Conservation (phyloP, 2,797 vertebrate genomes). For the Enteromius anoplus region DNA sequence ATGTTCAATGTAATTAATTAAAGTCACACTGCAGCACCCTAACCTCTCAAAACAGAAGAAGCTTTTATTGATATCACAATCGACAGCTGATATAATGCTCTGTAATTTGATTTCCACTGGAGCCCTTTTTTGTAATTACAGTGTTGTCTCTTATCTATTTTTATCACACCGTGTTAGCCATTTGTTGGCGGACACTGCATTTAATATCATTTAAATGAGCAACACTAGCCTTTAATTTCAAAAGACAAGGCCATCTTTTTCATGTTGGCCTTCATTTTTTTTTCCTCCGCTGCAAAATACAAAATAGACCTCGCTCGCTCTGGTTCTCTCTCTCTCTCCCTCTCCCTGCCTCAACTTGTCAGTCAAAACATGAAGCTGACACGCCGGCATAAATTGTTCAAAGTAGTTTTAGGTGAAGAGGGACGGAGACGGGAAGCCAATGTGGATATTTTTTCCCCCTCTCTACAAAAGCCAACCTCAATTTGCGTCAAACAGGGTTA, state of each 20-base stretch:
- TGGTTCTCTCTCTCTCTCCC: slow-evolving; percentile 8
- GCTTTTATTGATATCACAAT: slow-evolving; percentile 72
- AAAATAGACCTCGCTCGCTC: slow-evolving; percentile 9
- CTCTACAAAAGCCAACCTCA: slow-evolving; percentile 91
- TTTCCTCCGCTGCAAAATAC: neutral
- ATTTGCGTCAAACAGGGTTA: slow-evolving; percentile 98
- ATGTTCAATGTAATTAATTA: slow-evolving; percentile 72
- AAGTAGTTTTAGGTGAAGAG: slow-evolving; percentile 87
- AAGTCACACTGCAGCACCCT: slow-evolving; percentile 60
- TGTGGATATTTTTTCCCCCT: slow-evolving; percentile 71
- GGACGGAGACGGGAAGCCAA: slow-evolving; percentile 79
- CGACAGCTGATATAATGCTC: slow-evolving; percentile 68
- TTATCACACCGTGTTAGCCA: slow-evolving; percentile 61
- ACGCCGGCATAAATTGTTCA: slow-evolving; percentile 84
- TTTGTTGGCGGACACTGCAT: slow-evolving; percentile 60
- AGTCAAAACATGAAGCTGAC: slow-evolving; percentile 85
- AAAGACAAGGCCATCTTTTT: slow-evolving; percentile 73
- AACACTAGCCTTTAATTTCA: slow-evolving; percentile 41
- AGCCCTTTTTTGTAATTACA: slow-evolving; percentile 69
- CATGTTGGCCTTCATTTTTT: slow-evolving; percentile 72
- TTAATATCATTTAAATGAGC: slow-evolving; percentile 58
- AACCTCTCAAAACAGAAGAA: slow-evolving; percentile 64
- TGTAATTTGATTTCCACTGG: slow-evolving; percentile 70
- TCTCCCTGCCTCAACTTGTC: slow-evolving; percentile 72
- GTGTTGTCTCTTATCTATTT: slow-evolving; percentile 66